phyloP scores from a whole-genome alignment of 2,113 vertebrate genomes.

The Mus spicilegus region DNA sequence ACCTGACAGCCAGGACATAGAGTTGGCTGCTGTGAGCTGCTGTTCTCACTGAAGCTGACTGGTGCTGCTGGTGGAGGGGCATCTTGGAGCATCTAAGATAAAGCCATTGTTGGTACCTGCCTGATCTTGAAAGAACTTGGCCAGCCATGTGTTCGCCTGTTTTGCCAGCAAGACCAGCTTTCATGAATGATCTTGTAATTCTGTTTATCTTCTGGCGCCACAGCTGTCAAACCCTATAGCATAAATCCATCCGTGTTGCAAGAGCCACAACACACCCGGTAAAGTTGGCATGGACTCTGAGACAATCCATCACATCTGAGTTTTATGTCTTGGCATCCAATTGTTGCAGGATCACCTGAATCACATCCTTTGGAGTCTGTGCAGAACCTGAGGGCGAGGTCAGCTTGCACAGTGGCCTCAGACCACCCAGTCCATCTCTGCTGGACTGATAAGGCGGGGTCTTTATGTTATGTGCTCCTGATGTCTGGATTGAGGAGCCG shows the following conservation, averaged over 20 bases:
- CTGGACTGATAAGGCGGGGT: not conserved
- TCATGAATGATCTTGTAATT: conserved; percentile 66
- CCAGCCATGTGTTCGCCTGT: not conserved
- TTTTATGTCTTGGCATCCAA: conserved; percentile 1
- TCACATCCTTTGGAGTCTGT: not conserved
- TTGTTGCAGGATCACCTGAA: not conserved
- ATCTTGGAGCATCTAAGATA: not conserved
- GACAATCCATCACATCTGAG: conserved; percentile 15
- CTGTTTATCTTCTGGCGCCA: conserved; percentile 72
- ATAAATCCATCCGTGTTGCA: conserved; percentile 58
- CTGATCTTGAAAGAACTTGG: conserved; percentile 68
- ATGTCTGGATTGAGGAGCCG: not conserved
- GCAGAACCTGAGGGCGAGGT: conserved; percentile 22
- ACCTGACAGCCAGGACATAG: not conserved
- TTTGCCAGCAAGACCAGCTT: conserved; percentile 58
- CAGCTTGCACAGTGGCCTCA: not conserved
- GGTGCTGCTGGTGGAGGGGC: not conserved
- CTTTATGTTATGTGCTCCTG: not conserved
- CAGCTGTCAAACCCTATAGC: conserved; percentile 55
- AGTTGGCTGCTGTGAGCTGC: not conserved
- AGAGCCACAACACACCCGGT: conserved; percentile 31
- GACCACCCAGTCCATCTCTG: not conserved
- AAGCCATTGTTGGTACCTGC: conserved; percentile 52
- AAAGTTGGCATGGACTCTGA: conserved; percentile 56
- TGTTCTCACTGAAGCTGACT: not conserved